These are phyloP conservation scores for Turnix velox DNA, from an alignment of 2,113 vertebrate genomes.

Conservation along the genomic window DNA sequence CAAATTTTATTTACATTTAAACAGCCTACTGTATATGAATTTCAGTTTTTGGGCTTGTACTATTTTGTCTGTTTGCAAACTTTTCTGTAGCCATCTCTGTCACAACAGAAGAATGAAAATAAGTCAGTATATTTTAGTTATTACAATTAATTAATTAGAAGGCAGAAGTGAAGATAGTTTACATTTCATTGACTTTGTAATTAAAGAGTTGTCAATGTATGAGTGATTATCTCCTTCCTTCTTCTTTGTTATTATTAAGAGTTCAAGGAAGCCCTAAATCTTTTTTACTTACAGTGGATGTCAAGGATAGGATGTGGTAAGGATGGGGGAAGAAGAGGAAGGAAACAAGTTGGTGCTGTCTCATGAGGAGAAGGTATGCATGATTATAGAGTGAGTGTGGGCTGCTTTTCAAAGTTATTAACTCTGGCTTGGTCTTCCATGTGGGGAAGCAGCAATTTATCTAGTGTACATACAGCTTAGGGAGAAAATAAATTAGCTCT, in stretches of 20 bases:
- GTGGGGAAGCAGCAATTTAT: background rate
- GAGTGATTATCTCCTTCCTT: conserved; percentile 3
- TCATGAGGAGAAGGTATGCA: background rate
- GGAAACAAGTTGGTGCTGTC: background rate
- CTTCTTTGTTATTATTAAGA: background rate
- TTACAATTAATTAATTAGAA: conserved; percentile 37
- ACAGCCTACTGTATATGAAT: background rate
- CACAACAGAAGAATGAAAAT: background rate
- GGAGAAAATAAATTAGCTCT: background rate
- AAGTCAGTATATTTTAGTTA: background rate
- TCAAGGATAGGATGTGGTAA: background rate
- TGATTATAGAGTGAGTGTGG: conserved; percentile 8
- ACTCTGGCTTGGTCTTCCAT: background rate
- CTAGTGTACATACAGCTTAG: background rate
- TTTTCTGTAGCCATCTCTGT: background rate
- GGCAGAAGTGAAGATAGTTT: background rate
- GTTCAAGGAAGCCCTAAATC: background rate
- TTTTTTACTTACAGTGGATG: background rate
- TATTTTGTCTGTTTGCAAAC: background rate
- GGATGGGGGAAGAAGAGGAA: background rate
- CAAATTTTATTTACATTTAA: background rate
- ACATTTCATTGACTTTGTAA: conserved; percentile 41
- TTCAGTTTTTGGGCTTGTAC: background rate
- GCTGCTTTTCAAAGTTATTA: conserved; percentile 5
- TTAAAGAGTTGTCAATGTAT: conserved; percentile 5